A percentile compares a stretch with the other conserved stretches of the same genome.
Evolutionary conservation across 2,113 vertebrate species (phyloP).

Genomic region (Phylloscopus trochiloides): DNA sequence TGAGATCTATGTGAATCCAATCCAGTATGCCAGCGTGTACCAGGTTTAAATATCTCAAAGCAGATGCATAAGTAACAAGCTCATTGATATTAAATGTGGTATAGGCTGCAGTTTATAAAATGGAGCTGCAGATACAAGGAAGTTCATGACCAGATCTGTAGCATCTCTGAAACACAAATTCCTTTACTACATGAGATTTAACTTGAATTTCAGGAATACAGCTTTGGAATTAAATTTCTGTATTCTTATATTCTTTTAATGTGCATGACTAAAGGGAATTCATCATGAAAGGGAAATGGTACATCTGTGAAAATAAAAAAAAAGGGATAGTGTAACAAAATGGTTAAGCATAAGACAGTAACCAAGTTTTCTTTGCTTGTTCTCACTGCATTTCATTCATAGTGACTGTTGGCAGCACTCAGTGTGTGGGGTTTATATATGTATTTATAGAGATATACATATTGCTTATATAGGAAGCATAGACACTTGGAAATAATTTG

Average conservation of each 20-base stretch:
- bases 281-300: neutral
- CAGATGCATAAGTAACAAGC: neutral
- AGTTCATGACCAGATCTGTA: neutral
- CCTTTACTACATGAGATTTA: neutral
- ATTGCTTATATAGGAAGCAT: conserved; percentile 36
- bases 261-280: neutral
- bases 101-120: neutral
- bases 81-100: neutral
- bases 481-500: conserved; percentile 53
- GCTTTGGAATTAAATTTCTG: neutral
- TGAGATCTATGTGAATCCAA: neutral
- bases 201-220: neutral
- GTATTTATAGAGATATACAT: conserved; percentile 58
- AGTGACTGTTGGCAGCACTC: conserved; percentile 46
- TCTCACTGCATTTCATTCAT: conserved; percentile 67
- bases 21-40: neutral
- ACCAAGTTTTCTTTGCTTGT: conserved; percentile 42
- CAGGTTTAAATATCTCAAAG: neutral
- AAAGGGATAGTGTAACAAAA: neutral
- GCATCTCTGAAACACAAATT: neutral
- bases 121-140: neutral
- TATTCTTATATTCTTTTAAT: neutral
- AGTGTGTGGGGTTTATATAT: conserved; percentile 44
- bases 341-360: conserved; percentile 45
- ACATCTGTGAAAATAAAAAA: conserved; percentile 21